phyloP scores from a whole-genome alignment of 2,797 vertebrate species.

The Allobates femoralis region DNA sequence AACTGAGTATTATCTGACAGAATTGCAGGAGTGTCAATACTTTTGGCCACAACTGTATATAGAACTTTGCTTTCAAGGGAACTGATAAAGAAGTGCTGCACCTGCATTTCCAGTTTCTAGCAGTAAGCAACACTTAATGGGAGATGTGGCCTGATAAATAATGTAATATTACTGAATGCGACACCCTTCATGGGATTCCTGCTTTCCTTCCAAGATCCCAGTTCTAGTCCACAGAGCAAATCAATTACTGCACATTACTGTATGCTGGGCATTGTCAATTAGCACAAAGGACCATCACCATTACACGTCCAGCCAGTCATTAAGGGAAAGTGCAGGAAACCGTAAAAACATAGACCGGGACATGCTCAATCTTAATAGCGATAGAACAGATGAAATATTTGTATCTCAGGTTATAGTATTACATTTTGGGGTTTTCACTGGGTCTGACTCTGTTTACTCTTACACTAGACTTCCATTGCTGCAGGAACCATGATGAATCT shows the following conservation, averaged over 20 bases:
- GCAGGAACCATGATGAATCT: neutral
- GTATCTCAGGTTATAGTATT: neutral
- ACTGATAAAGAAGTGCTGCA: neutral
- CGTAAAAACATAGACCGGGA: neutral
- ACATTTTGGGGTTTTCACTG: neutral
- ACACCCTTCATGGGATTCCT: conserved; percentile 11
- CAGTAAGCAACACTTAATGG: neutral
- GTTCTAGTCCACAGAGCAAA: neutral
- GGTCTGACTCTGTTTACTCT: neutral
- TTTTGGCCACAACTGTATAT: too few relatives aligned
- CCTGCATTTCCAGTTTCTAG: neutral
- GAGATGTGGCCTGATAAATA: conserved; percentile 12
- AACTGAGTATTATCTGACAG: too few relatives aligned
- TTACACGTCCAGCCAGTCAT: neutral
- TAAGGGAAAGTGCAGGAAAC: neutral
- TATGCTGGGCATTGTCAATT: neutral
- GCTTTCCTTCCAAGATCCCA: neutral
- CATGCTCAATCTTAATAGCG: neutral
- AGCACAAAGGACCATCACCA: conserved; percentile 16
- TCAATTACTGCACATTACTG: conserved; percentile 35
- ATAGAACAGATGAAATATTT: neutral
- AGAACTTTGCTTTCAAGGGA: neutral
- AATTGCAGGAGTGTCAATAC: too few relatives aligned
- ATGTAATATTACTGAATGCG: conserved; percentile 17
- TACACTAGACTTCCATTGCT: neutral